These are phyloP conservation scores for Amblyjoppa fuscipennis DNA, from an alignment of 2,888 invertebrate species.

Conservation along the genomic window DNA sequence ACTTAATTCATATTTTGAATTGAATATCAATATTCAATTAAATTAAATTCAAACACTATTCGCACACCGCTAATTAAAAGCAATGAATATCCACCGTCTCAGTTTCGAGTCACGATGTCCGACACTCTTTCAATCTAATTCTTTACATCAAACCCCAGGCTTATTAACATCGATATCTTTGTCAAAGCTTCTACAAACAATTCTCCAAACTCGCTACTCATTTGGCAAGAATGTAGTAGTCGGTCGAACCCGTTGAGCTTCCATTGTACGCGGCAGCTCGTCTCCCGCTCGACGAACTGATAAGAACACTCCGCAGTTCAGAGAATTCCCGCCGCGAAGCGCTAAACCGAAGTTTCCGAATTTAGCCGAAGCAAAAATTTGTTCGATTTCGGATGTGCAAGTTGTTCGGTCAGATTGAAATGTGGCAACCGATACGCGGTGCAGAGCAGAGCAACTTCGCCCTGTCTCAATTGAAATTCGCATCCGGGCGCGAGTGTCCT, in stretches of 20 bases:
- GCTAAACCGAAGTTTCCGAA: constrained; percentile 98
- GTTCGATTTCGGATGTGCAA: constrained; percentile 98
- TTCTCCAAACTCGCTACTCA: neutral
- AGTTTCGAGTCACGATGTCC: neutral
- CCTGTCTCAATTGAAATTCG: constrained; percentile 96
- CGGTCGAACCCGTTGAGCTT: neutral
- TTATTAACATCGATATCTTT: neutral
- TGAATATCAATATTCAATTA: too few species aligned
- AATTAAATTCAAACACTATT: too few species aligned
- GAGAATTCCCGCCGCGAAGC: neutral
- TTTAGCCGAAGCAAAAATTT: constrained; percentile 97
- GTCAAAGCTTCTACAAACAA: constrained; percentile 2
- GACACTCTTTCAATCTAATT: neutral
- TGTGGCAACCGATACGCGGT: constrained; percentile 95
- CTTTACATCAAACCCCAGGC: neutral
- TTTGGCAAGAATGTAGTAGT: constrained; percentile 9
- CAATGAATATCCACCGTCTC: neutral
- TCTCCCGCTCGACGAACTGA: neutral
- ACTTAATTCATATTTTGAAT: too few species aligned
- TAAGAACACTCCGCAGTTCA: constrained; percentile 3
- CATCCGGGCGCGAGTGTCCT: constrained; percentile 93
- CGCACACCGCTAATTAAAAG: too few species aligned
- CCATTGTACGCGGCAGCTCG: neutral
- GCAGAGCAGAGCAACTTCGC: constrained; percentile 96
- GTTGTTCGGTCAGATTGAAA: constrained; percentile 97